These are phyloP conservation scores for Nettapus auritus DNA, from an alignment of 2,113 vertebrate species.

Conservation along the genomic window DNA sequence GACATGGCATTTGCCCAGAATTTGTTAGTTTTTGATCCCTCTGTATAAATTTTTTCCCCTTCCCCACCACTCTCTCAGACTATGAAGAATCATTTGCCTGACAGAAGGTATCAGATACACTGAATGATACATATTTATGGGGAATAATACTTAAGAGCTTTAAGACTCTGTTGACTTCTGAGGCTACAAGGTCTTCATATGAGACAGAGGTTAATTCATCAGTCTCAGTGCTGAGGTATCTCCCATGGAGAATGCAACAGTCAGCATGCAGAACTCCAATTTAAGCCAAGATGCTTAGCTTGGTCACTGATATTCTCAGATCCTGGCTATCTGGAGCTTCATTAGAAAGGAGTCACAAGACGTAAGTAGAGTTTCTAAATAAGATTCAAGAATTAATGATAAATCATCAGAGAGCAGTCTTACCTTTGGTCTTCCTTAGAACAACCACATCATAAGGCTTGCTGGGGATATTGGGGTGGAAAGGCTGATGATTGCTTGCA, in stretches of 20 bases:
- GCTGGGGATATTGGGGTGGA: constrained; percentile 66
- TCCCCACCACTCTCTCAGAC: background rate
- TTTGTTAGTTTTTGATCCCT: background rate
- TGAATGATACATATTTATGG: background rate
- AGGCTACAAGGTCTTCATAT: background rate
- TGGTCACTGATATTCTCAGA: background rate
- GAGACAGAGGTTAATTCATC: background rate
- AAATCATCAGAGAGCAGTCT: background rate
- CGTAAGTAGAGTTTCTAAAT: background rate
- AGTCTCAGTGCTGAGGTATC: background rate
- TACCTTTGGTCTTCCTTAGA: constrained; percentile 80
- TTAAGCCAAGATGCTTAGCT: background rate
- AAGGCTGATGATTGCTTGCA: constrained; percentile 44
- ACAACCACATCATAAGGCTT: constrained; percentile 62
- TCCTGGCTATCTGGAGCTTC: background rate
- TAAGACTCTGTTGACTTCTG: background rate
- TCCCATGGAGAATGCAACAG: background rate
- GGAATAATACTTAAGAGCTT: background rate
- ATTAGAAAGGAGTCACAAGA: background rate
- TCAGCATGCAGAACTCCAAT: background rate
- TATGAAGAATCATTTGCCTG: background rate
- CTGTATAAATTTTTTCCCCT: background rate
- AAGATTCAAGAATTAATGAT: background rate
- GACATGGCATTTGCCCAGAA: background rate
- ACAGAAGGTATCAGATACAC: background rate